These are phyloP conservation scores for Bothrops jararaca DNA, from an alignment of 2,113 vertebrate species.

Conservation along the genomic window DNA sequence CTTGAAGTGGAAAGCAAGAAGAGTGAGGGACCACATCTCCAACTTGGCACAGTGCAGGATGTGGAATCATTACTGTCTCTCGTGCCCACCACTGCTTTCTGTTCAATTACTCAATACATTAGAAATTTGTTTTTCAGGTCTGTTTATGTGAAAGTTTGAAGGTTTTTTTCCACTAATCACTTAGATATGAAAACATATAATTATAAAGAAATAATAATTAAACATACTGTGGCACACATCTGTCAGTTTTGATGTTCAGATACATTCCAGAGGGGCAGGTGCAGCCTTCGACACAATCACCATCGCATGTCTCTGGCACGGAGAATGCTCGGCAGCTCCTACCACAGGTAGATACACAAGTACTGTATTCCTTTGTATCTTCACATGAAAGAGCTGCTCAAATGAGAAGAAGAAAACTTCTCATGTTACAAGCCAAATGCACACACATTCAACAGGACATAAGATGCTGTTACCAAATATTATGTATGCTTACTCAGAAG, in stretches of 20 bases:
- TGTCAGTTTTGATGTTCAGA: conserved; percentile 77
- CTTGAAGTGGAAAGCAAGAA: too few species aligned
- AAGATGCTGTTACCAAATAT: not conserved
- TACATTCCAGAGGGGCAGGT: conserved; percentile 84
- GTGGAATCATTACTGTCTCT: not conserved
- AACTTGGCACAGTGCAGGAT: too few species aligned
- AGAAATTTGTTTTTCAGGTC: not conserved
- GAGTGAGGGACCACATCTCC: too few species aligned
- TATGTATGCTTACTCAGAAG: not conserved
- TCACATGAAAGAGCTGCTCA: conserved; percentile 81
- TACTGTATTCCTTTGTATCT: conserved; percentile 86
- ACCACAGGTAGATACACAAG: conserved; percentile 84
- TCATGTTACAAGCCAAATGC: conserved; percentile 39
- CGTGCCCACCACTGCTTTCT: not conserved
- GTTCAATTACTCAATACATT: not conserved
- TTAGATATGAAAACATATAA: not conserved
- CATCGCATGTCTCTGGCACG: conserved; percentile 75
- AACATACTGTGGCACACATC: conserved; percentile 78
- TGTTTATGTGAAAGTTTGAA: not conserved
- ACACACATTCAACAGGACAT: not conserved
- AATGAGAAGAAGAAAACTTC: conserved; percentile 35
- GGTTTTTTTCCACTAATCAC: not conserved
- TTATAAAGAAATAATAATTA: not conserved
- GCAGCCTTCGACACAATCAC: conserved; percentile 90
- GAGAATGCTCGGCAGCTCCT: conserved; percentile 84